Conservation (phyloP, 2,113 vertebrate species). For the Etia nguti region DNA sequence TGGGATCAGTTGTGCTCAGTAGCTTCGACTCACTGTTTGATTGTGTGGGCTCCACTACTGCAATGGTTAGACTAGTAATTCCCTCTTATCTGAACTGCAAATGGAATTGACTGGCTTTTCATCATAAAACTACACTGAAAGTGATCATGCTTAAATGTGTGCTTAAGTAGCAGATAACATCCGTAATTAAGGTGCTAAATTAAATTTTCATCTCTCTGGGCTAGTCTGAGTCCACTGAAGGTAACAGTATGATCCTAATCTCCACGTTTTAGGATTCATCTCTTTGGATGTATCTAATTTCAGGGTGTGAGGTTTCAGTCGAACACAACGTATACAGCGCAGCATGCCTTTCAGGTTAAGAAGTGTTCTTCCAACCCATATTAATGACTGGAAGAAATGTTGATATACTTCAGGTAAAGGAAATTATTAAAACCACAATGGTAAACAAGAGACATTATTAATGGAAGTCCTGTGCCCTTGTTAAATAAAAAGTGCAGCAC, state of each 20-base stretch:
- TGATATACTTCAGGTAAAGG: not conserved
- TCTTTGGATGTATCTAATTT: slow-evolving; percentile 65
- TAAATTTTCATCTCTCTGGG: slow-evolving; percentile 71
- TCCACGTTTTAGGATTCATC: slow-evolving; percentile 49
- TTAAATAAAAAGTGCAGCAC: not conserved
- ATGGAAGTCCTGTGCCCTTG: not conserved
- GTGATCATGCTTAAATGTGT: slow-evolving; percentile 72
- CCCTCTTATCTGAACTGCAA: slow-evolving; percentile 71
- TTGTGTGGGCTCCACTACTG: slow-evolving; percentile 63
- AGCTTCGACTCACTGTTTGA: slow-evolving; percentile 67
- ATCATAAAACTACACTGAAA: slow-evolving; percentile 64
- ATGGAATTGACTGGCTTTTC: slow-evolving; percentile 72
- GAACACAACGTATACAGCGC: slow-evolving; percentile 39
- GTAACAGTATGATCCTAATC: slow-evolving; percentile 65
- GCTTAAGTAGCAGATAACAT: slow-evolving; percentile 70
- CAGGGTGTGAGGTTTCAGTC: slow-evolving; percentile 62
- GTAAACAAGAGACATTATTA: not conserved
- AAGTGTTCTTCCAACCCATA: not conserved
- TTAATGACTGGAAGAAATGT: not conserved
- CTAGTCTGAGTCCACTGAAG: slow-evolving; percentile 68
- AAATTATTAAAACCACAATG: not conserved
- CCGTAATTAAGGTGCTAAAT: slow-evolving; percentile 75
- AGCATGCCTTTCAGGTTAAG: slow-evolving; percentile 19
- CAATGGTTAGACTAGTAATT: slow-evolving; percentile 66
- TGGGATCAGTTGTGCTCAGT: slow-evolving; percentile 73